Evolutionary conservation across 2,797 vertebrate species (phyloP).

Genomic region (Oryzias dopingdopingensis): DNA sequence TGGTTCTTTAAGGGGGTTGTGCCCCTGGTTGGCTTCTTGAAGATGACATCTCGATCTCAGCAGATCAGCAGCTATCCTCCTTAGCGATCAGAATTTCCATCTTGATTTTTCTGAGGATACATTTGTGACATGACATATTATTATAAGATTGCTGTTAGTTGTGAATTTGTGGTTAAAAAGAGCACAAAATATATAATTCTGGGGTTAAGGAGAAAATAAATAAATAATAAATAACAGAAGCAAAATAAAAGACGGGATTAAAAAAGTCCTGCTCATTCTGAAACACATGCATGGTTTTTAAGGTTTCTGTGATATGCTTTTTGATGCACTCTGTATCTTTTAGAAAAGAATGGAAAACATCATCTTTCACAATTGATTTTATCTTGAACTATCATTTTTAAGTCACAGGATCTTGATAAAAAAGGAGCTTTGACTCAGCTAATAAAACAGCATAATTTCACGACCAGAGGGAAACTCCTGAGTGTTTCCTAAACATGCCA

Average conservation of each 20-base stretch:
- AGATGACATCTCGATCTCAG: neutral
- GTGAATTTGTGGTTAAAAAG: neutral
- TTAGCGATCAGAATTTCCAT: slow-evolving; percentile 64
- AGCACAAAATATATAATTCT: neutral
- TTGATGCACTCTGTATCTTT: too few relatives aligned
- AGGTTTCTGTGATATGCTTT: too few relatives aligned
- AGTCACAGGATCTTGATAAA: too few relatives aligned
- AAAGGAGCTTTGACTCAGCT: neutral
- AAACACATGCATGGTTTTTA: too few relatives aligned
- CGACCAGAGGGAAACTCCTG: slow-evolving; percentile 12
- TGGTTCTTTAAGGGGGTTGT: neutral
- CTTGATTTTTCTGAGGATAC: slow-evolving; percentile 56
- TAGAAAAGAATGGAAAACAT: too few relatives aligned
- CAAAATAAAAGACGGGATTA: too few relatives aligned
- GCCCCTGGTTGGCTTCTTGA: neutral
- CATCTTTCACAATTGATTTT: too few relatives aligned
- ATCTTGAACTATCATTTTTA: too few relatives aligned
- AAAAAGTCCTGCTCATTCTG: too few relatives aligned
- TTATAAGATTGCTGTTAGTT: neutral
- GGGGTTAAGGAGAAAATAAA: too few relatives aligned
- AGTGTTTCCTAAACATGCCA: too few relatives aligned
- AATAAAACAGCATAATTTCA: neutral
- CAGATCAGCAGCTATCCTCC: slow-evolving; percentile 63
- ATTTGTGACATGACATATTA: neutral
- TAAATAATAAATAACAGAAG: too few relatives aligned